phyloP scores from a whole-genome alignment of 2,888 invertebrate genomes.

The Papilio protenor region DNA sequence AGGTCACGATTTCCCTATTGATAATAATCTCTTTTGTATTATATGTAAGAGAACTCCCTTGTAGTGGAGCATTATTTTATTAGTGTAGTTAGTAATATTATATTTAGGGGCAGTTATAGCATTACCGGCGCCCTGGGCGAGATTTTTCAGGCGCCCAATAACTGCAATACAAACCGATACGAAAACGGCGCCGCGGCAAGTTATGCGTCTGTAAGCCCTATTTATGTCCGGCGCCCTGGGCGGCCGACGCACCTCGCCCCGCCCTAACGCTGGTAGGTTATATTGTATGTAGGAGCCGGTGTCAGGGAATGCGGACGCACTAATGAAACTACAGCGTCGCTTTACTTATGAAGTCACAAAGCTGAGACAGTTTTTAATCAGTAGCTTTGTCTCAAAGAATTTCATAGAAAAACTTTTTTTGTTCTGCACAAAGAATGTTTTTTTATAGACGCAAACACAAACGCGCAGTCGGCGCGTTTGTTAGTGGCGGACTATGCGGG shows the following conservation, averaged over 20 bases:
- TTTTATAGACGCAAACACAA: neutral
- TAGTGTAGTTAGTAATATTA: neutral
- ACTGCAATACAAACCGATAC: too few species aligned
- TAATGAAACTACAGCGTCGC: constrained; percentile 20
- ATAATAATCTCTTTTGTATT: neutral
- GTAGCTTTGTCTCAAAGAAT: constrained; percentile 24
- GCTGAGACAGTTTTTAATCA: constrained; percentile 30
- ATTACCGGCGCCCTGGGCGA: too few species aligned
- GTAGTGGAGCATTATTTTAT: neutral
- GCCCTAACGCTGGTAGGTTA: too few species aligned
- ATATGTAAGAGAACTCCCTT: neutral
- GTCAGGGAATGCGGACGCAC: neutral
- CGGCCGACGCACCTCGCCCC: too few species aligned
- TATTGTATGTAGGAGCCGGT: too few species aligned
- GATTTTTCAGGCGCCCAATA: too few species aligned
- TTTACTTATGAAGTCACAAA: constrained; percentile 6
- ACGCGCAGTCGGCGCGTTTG: neutral
- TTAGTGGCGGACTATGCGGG: neutral
- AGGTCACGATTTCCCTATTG: neutral
- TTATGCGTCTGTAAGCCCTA: too few species aligned
- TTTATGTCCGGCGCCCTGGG: too few species aligned
- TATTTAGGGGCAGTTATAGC: too few species aligned
- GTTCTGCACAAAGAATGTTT: neutral
- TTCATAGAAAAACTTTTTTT: neutral
- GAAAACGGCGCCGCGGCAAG: too few species aligned